These are phyloP conservation scores for Rotaria sp. DNA, from an alignment of 2,888 invertebrate genomes.

Conservation along the genomic window DNA sequence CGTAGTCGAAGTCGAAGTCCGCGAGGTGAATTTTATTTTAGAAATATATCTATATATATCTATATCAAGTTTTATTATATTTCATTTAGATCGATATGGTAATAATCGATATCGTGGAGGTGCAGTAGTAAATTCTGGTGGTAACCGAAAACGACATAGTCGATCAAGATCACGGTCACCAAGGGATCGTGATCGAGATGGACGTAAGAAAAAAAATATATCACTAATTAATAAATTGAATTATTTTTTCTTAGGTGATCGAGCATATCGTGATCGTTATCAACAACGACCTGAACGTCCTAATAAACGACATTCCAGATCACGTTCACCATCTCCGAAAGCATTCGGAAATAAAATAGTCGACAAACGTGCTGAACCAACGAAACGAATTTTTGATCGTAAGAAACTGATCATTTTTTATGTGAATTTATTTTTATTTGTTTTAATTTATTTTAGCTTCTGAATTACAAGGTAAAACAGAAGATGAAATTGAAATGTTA, in stretches of 20 bases:
- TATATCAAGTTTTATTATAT: background rate
- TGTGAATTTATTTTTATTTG: background rate
- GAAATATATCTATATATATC: background rate
- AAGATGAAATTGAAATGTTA: conserved; percentile 67
- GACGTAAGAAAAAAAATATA: background rate
- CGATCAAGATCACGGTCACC: conserved; percentile 1
- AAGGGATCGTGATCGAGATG: background rate
- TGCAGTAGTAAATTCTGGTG: background rate
- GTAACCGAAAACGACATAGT: background rate
- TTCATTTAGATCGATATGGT: background rate
- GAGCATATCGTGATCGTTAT: background rate
- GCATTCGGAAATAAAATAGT: conserved; percentile 17
- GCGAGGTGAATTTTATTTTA: background rate
- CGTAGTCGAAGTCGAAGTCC: conserved; percentile 17
- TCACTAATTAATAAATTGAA: too few relatives aligned
- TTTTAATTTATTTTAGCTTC: background rate
- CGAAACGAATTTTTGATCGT: background rate
- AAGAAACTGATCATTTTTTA: background rate
- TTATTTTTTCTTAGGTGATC: background rate
- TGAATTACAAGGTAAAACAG: conserved; percentile 78
- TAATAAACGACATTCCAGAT: background rate
- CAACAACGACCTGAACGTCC: background rate
- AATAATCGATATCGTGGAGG: background rate
- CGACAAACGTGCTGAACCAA: background rate
- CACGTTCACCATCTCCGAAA: conserved; percentile 15